A percentile compares a stretch with the other conserved stretches of the same genome.
Evolutionary conservation across 2,797 vertebrate species (phyloP).

Genomic region (Sylvia borin): DNA sequence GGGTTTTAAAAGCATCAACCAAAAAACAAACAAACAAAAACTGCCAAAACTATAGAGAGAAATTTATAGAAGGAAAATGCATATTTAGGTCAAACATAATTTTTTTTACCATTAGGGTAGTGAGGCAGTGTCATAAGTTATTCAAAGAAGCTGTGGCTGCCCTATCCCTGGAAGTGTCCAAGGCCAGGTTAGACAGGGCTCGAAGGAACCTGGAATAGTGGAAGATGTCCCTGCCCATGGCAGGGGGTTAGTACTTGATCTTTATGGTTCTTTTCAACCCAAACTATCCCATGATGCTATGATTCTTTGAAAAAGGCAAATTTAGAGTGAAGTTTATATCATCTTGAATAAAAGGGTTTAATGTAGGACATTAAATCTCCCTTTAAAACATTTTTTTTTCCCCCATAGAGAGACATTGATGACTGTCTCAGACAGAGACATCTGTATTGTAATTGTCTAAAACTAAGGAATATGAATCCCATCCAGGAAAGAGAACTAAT

Average conservation of each 20-base stretch:
- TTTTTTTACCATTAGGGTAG: not conserved
- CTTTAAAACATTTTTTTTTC: not conserved
- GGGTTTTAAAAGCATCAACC: not conserved
- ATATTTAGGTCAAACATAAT: not conserved
- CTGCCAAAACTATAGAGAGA: not conserved
- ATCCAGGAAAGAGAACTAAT: not conserved
- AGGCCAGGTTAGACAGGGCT: accelerated
- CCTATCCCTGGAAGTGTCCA: not conserved
- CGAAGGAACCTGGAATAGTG: not conserved
- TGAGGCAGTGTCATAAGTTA: not conserved
- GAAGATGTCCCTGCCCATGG: not conserved
- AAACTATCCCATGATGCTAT: not conserved
- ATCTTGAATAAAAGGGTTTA: not conserved
- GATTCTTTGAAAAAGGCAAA: not conserved
- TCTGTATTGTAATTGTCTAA: not conserved
- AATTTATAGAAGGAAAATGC: not conserved
- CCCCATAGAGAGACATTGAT: not conserved
- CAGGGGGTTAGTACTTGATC: not conserved
- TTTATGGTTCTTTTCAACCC: not conserved
- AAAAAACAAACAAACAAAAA: no score
- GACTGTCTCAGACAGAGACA: not conserved
- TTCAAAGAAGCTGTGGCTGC: not conserved
- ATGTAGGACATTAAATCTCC: not conserved
- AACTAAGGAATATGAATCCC: not conserved
- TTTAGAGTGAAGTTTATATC: not conserved